Evolutionary conservation across 2,113 vertebrate species (phyloP), one percentile per base, ranked within the genome.

Genomic region (Collichthys lucidus): DNA sequence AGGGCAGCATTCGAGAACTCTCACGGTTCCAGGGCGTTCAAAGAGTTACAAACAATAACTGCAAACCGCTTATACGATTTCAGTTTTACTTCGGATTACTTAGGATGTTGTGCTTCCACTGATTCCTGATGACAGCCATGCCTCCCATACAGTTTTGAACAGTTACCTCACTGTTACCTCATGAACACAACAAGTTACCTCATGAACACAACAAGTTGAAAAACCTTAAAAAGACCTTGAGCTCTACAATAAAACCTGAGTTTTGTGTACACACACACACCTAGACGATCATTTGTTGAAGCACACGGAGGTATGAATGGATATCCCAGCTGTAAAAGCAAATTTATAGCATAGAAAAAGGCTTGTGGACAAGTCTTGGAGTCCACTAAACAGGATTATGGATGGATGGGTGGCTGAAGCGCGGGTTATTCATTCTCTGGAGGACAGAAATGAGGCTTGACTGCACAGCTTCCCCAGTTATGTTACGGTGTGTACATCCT

Each of bases 321-420:
- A 63, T 83, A 63, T 90, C 46, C 72, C 84, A 91, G 88, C 82
- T 86, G 86, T 71, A 71, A 67, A 84, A 68, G 53, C 69, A 76
- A 72, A 84, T 89, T 87, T 81, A 88, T 69, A 44, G 42, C 35
- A 56, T 69, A 56, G 35, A 75, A 80, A 84, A 86, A 82, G 49
- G n/a, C 10, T 53, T 56, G 63, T 26, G 74, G 77, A 86, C 74
- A 77, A 22, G 14, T 79, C 72, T 80, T 20, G 4, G 63, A 68
- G 67, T 70, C 69, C 14, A 44, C 76, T 61, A 46, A 86, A 83
- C 80, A 77, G 1, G 60, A 83, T 81, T 81, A 79, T 74, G 74
- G 59, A 86, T 67, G 88, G 75, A 78, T 68, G 70, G 62, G 74
- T 35, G 52, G 35, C 78, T 65, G 47, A 71, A 29, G 31, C 1